A percentile compares a stretch with the other conserved stretches of the same genome.
Evolutionary conservation across 2,888 invertebrate species (phyloP).

Genomic region (Ceratothoa steindachneri): DNA sequence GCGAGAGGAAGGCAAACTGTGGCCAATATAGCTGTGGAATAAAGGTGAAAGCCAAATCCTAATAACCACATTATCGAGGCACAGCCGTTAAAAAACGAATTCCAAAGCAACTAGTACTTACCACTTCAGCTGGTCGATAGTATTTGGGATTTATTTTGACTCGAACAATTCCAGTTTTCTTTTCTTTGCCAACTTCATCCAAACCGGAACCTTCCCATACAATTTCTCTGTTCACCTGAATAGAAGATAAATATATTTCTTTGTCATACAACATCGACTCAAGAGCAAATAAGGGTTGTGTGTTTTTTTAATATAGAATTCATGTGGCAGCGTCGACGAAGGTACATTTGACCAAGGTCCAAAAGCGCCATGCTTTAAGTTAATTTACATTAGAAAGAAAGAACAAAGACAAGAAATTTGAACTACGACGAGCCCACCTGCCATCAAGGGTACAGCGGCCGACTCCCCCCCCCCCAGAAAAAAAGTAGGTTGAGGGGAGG

Average conservation of each 20-base stretch:
- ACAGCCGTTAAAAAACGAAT: neutral
- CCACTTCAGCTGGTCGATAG: conserved; percentile 95
- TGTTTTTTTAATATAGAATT: neutral
- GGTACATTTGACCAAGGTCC: neutral
- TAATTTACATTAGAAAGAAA: too few species aligned
- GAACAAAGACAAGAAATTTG: too few species aligned
- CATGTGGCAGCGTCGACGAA: neutral
- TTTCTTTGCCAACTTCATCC: conserved; percentile 74
- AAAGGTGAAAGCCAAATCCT: too few species aligned
- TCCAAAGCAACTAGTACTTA: conserved; percentile 16
- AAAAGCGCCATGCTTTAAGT: too few species aligned
- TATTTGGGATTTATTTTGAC: conserved; percentile 88
- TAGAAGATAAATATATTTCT: neutral
- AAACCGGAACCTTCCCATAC: conserved; percentile 83
- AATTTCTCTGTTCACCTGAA: conserved; percentile 70
- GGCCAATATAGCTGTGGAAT: too few species aligned
- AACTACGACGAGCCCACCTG: too few species aligned
- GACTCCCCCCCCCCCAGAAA: too few species aligned
- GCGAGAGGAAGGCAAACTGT: too few species aligned
- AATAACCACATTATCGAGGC: too few species aligned
- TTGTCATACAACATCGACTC: too few species aligned
- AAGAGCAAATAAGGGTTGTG: neutral
- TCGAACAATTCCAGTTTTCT: conserved; percentile 67
- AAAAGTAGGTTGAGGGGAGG: too few species aligned
- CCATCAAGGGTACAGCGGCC: too few species aligned